Percentiles rank a stretch among this genome's conserved stretches.
Evolutionary conservation across 1,140 invertebrate species (phyloP).

Genomic region (Aphidius ervi): DNA sequence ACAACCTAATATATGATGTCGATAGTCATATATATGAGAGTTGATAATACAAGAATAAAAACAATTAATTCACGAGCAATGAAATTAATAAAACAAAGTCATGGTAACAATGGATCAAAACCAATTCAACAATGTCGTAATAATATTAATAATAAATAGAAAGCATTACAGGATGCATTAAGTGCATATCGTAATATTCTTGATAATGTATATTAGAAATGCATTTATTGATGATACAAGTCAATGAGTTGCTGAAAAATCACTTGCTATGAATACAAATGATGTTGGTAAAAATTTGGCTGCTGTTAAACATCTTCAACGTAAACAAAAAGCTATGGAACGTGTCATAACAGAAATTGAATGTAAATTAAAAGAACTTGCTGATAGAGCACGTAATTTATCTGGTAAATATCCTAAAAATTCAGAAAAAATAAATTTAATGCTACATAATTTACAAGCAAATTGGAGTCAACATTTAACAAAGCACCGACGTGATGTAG

Average conservation of each 20-base stretch:
- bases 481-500: slow-evolving; percentile 58
- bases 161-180: slow-evolving; percentile 79
- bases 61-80: slow-evolving; percentile 84
- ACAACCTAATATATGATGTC: slow-evolving; percentile 87
- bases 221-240: slow-evolving; percentile 85
- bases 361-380: slow-evolving; percentile 73
- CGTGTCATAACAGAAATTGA: slow-evolving; percentile 84
- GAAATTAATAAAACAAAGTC: slow-evolving; percentile 84
- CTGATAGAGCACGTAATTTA: slow-evolving; percentile 61
- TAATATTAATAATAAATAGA: slow-evolving; percentile 86
- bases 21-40: slow-evolving; percentile 91
- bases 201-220: slow-evolving; percentile 83
- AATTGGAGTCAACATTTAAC: slow-evolving; percentile 71
- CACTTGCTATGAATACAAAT: slow-evolving; percentile 67
- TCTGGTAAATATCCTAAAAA: slow-evolving; percentile 73
- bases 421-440: slow-evolving; percentile 63
- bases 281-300: slow-evolving; percentile 77
- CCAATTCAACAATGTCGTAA: slow-evolving; percentile 75
- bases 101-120: slow-evolving; percentile 59
- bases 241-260: slow-evolving; percentile 80
- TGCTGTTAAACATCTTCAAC: slow-evolving; percentile 72
- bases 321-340: slow-evolving; percentile 79
- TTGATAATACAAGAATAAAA: slow-evolving; percentile 87
- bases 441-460: slow-evolving; percentile 65
- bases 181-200: slow-evolving; percentile 76